Percentiles rank a stretch among this genome's conserved stretches.
Evolutionary conservation across 2,113 vertebrate genomes (phyloP).

Genomic region (Mus musculus): DNA sequence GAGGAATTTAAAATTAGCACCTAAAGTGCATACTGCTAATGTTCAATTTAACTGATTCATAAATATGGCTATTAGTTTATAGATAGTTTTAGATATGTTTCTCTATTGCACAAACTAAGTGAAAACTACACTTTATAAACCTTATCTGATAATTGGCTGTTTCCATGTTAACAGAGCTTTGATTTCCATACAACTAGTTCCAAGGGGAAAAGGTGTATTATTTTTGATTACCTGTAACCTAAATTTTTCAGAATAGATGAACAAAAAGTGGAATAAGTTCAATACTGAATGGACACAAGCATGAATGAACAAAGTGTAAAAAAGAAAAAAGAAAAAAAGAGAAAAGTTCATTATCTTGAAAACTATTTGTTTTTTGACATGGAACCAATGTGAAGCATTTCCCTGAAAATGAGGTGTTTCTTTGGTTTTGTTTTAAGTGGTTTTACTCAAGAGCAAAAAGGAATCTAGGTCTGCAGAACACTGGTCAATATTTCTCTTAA

Average conservation of each 20-base stretch:
- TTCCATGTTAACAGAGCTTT: background rate
- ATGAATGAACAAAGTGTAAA: constrained; percentile 34
- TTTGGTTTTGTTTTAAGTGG: background rate
- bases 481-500: background rate
- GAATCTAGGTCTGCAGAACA: background rate
- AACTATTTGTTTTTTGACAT: background rate
- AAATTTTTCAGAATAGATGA: background rate
- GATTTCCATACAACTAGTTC: background rate
- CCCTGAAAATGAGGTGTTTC: background rate
- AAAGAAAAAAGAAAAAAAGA: background rate
- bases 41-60: constrained; percentile 40
- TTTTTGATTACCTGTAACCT: background rate
- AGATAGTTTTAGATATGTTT: constrained; percentile 23
- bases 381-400: background rate
- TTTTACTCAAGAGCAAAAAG: constrained; percentile 7
- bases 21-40: background rate
- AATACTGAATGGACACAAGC: background rate
- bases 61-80: constrained; percentile 48
- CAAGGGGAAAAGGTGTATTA: background rate
- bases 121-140: constrained; percentile 31
- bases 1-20: background rate
- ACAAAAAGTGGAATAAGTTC: background rate
- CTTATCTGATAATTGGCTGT: constrained; percentile 11
- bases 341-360: background rate
- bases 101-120: background rate